Evolutionary conservation across 2,797 vertebrate species (phyloP), one percentile per base, ranked within the genome.

Genomic region (Mycteria americana): DNA sequence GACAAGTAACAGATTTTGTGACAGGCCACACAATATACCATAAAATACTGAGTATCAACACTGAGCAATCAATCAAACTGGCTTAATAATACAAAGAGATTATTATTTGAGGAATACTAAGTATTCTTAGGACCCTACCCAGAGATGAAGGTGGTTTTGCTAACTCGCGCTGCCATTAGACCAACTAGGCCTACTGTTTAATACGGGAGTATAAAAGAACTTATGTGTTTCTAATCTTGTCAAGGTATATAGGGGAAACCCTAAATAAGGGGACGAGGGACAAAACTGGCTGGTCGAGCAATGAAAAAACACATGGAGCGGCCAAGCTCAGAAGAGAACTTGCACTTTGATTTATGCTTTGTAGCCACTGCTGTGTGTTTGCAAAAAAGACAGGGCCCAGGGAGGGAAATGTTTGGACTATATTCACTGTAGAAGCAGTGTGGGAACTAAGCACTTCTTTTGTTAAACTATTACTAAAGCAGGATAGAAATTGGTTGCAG

Each of bases 1-100:
- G 96, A 96, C 96, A 96, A 96, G 92, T 95, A 95, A 95, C 94
- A 96, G 93, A 96, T 96, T 96, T 94, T 97, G 83, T 93, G 94
- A 96, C 92, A 95, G 85, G 85, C 94, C 93, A 92, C 93, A 93
- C 93, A 96, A 95, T 96, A 96, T 96, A 95, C 88, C 94, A 82
- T 96, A 95, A 96, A 97, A 96, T 93, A 90, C 90, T 43, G 73
- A 69, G 87, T 88, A 96, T 95, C 92, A 96, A 88, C 96, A 90
- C 95, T 85, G 91, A 69, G 80, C 83, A 93, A 94, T 96, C 94
- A 95, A 94, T 96, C 89, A 95, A 84, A 76, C 4, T 3, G 48
- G 51, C 56, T 89, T 85, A 93, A 91, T 95, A 95, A 90, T 76
- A 92, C 65, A 84, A 90, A 88, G 88, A 89, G 21, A 82, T 76